Evolutionary conservation across 2,888 invertebrate genomes (phyloP).

Genomic region (Athripsodes cinereus): DNA sequence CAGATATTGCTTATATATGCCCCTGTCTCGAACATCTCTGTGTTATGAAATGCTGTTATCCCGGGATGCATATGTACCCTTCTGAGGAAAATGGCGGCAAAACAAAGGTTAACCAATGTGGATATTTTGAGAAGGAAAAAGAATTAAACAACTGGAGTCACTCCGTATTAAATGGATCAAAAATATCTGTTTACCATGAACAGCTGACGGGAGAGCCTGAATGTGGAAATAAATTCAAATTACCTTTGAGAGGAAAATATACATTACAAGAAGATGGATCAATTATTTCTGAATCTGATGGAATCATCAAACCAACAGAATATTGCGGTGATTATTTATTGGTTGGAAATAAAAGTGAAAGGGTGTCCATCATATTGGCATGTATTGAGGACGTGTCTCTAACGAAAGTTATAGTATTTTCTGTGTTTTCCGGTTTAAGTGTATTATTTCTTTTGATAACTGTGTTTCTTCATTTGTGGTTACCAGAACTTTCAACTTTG

Average conservation of each 20-base stretch:
- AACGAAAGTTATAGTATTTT: not conserved
- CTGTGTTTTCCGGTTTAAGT: slow-evolving; percentile 10
- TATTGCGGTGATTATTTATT: slow-evolving; percentile 19
- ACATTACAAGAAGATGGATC: slow-evolving; percentile 17
- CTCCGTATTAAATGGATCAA: slow-evolving; percentile 7
- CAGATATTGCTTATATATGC: slow-evolving; percentile 17
- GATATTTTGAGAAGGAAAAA: not conserved
- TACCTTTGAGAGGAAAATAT: slow-evolving; percentile 12
- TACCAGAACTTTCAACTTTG: slow-evolving; percentile 21
- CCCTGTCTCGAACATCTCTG: slow-evolving; percentile 22
- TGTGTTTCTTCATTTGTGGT: slow-evolving; percentile 13
- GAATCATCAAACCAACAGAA: slow-evolving; percentile 13
- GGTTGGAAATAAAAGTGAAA: slow-evolving; percentile 1
- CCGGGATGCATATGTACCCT: slow-evolving; percentile 9
- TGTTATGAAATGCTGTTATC: slow-evolving; percentile 19
- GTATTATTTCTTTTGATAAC: slow-evolving; percentile 18
- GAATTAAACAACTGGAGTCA: slow-evolving; percentile 13
- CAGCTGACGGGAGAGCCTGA: not conserved
- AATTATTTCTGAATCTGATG: slow-evolving; percentile 10
- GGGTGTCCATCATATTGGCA: slow-evolving; percentile 8
- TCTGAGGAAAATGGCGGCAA: not conserved
- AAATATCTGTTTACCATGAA: slow-evolving; percentile 9
- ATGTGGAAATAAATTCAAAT: not conserved
- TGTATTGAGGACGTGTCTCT: slow-evolving; percentile 5
- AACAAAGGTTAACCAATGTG: slow-evolving; percentile 9